Evolutionary conservation across 2,888 invertebrate genomes (phyloP), one percentile per base, ranked within the genome.

Genomic region (Gortyna flavago): DNA sequence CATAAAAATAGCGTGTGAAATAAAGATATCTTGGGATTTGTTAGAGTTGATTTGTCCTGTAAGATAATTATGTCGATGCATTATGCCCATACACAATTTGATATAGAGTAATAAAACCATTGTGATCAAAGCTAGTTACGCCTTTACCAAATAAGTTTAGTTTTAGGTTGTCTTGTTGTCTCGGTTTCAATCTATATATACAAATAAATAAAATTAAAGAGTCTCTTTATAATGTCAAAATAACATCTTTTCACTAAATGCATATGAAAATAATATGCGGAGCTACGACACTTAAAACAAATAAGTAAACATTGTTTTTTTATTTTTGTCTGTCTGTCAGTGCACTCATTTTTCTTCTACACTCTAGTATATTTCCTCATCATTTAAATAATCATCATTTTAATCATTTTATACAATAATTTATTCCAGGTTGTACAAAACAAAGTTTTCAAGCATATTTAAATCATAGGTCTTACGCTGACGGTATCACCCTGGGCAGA

Each of bases 401-500:
- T 18, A 61, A 70, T 70, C 54, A 64, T 74, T 83, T 70, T 72
- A 73, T 69, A 64, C 41, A 51, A 77, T 83, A 66, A 80, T 79
- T 73, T 75, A 86, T 81, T 78, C 72, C 35, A 65, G 54, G 21
- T 68, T 75, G 16, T 79, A 78, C 70, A 85, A 85, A 87, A 86
- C 85, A 83, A 88, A 87, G 87, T 88, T 88, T 89, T 88, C 89
- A 91, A 89, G 85, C 86, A 86, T 87, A 90, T 92, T 93, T 89
- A 91, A 93, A 92, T 92, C 90, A 91, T 88, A 90, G 89, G 78
- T 89, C 89, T 89, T 88, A 89, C 87, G 82, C 88, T 88, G 90
- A 89, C 91, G 91, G 92, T 92, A 93, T 90, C 91, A 92, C 92
- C 93, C 89, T 89, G 89, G 93, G 92, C 91, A 88, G 90, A 89